Evolutionary conservation across 2,888 invertebrate species (phyloP).

Genomic region (Dicranocentrus wangi): DNA sequence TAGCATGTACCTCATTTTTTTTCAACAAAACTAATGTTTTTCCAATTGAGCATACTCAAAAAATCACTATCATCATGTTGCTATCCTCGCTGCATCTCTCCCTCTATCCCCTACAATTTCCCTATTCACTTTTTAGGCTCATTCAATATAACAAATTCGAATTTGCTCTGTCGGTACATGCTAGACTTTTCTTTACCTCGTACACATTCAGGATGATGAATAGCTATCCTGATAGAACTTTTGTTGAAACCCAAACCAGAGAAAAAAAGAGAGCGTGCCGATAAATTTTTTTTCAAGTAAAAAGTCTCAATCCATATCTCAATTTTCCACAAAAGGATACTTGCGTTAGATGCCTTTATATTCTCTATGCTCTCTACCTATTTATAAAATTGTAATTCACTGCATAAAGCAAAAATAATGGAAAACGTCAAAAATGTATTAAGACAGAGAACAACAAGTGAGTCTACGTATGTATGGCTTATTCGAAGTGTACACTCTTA

Average conservation of each 20-base stretch:
- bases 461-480: background rate
- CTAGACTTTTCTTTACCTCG: too few relatives aligned
- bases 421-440: conserved; percentile 22
- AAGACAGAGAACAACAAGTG: background rate
- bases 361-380: background rate
- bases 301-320: too few relatives aligned
- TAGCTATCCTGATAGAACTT: background rate
- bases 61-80: conserved; percentile 44
- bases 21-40: too few relatives aligned
- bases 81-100: too few relatives aligned
- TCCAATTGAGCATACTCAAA: too few relatives aligned
- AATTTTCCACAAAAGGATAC: conserved; percentile 5
- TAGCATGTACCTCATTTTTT: too few relatives aligned
- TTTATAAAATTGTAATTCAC: background rate
- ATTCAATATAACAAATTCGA: too few relatives aligned
- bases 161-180: too few relatives aligned
- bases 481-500: background rate
- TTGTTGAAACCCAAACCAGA: background rate
- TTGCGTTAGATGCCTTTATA: background rate
- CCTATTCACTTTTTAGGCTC: too few relatives aligned
- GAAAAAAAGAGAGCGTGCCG: conserved; percentile 35
- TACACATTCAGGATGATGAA: conserved; percentile 20
- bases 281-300: conserved; percentile 4
- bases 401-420: background rate
- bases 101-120: too few relatives aligned